Conservation (phyloP, 2,113 vertebrate species). For the Columba livia region DNA sequence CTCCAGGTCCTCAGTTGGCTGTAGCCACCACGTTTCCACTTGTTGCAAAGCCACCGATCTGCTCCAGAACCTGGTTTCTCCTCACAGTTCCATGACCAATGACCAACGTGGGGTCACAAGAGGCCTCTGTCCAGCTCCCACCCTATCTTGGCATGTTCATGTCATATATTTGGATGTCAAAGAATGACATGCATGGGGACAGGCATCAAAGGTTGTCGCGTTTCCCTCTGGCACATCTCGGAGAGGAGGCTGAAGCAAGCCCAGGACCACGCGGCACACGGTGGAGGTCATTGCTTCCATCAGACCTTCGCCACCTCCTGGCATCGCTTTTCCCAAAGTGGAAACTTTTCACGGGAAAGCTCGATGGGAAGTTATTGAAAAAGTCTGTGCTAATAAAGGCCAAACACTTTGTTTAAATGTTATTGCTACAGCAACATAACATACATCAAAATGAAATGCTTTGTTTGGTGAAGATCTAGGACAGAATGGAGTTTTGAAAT, state of each 20-base stretch:
- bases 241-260: background rate
- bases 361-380: background rate
- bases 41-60: background rate
- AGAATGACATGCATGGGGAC: accelerated
- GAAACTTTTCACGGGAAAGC: background rate
- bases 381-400: background rate
- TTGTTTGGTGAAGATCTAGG: background rate
- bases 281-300: background rate
- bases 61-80: background rate
- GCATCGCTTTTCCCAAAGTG: background rate
- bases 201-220: accelerated
- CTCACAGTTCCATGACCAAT: background rate
- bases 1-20: background rate
- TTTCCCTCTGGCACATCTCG: background rate
- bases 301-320: background rate
- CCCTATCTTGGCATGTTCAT: background rate
- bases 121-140: background rate
- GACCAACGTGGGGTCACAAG: accelerated
- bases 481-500: background rate
- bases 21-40: background rate
- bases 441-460: background rate
- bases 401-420: background rate
- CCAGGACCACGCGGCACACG: accelerated
- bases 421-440: constrained; percentile 23
- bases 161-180: background rate